A percentile compares a stretch with the other conserved stretches of the same genome.
Conservation (phyloP, 2,797 vertebrate genomes). For the Chiroxiphia lanceolata region DNA sequence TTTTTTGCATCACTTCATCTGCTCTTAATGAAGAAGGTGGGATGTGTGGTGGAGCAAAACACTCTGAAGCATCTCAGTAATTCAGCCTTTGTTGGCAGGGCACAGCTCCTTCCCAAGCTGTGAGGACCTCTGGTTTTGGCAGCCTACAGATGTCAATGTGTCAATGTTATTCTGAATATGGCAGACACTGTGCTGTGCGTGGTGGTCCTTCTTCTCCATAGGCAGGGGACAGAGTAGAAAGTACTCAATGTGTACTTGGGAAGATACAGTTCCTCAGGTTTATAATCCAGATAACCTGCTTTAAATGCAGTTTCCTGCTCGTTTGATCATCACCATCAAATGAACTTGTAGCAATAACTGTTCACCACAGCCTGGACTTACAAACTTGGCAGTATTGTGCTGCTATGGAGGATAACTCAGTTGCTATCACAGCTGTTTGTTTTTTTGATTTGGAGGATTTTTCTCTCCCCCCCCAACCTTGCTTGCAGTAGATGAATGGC, state of each 20-base stretch:
- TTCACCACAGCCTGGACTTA: background rate
- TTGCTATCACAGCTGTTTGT: background rate
- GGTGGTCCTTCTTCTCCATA: background rate
- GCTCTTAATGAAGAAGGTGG: background rate
- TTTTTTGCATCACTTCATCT: background rate
- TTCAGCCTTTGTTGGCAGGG: background rate
- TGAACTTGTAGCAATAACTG: background rate
- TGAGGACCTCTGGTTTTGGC: background rate
- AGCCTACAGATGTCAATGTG: background rate
- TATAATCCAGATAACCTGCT: background rate
- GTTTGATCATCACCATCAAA: background rate
- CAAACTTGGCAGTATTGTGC: background rate
- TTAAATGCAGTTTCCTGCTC: background rate
- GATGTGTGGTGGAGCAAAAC: background rate
- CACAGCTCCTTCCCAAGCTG: background rate
- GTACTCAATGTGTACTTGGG: background rate
- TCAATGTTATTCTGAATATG: fast-evolving
- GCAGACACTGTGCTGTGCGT: background rate
- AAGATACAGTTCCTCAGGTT: background rate
- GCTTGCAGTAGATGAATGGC: background rate
- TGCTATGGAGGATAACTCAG: background rate
- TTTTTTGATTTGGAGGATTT: background rate
- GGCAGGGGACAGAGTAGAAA: background rate
- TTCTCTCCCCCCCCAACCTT: background rate
- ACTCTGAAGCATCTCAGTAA: background rate